Evolutionary conservation across 2,888 invertebrate genomes (phyloP), one percentile per base, ranked within the genome.

Genomic region (Diplazon laetatorius): DNA sequence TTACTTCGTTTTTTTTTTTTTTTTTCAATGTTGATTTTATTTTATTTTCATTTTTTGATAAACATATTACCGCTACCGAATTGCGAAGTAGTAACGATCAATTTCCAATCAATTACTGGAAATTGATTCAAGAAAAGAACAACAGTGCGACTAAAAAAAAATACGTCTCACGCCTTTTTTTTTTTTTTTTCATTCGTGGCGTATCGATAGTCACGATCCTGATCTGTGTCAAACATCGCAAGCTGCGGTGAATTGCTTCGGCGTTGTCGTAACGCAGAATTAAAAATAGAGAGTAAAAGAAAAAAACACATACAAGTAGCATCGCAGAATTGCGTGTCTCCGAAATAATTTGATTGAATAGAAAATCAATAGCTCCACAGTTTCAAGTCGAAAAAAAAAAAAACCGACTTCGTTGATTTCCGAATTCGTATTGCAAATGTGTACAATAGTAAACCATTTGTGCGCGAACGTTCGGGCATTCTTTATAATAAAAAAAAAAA

Each of bases 401-500:
- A 6, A 48, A 59, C 12, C 14, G 14, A 52, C 35, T 39, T 12
- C 12, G 25, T 50, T 35, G 10, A 59, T 30, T 50, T 12, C 57
- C 10, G 16, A n/a, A 14, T 14, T 16, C 25, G 37, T 35, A 8
- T 16, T 3, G 25, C 60, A 37, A 16, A 44, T 20, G 18, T 52
- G 8, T 57, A 14, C 30, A n/a, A n/a, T 16, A 25, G 62, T 62
- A 52, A 35, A 55, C 35, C 50, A 10, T 55, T 20, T 42, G 35
- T 59, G 6, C 35, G 66, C 39, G 25, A 39, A 22, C 22, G 35
- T 39, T 75, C 42, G 39, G 39, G 60, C 37, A 62, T 52, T n/a
- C 52, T 70, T 70, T 42, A 59, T 78, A 65, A 60, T 81, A 66
- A 75, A 80, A 76, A 77, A 74, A 82, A n/a, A n/a, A n/a, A n/a